Percentiles rank a stretch among this genome's conserved stretches.
Conservation (phyloP, 1,140 invertebrate species). For the Neodiprion pinetum region DNA sequence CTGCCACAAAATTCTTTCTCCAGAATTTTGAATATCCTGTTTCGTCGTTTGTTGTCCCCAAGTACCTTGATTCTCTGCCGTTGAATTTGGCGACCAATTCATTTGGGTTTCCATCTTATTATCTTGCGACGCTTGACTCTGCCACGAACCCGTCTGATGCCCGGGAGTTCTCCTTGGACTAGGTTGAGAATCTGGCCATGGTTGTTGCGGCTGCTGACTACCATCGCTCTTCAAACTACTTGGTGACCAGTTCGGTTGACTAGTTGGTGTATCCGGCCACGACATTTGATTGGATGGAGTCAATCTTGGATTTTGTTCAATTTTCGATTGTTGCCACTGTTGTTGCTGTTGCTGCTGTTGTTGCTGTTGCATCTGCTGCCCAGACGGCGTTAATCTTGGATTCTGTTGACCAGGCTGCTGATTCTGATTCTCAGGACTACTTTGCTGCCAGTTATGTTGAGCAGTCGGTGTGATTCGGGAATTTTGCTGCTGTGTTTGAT, state of each 20-base stretch:
- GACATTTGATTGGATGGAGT: constrained; percentile 60
- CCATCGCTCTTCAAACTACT: constrained; percentile 59
- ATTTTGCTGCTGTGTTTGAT: constrained; percentile 42
- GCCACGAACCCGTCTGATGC: constrained; percentile 50
- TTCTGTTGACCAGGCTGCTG: constrained; percentile 48
- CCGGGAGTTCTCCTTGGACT: constrained; percentile 52
- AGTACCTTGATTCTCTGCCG: constrained; percentile 47
- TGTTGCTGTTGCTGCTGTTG: constrained; percentile 40
- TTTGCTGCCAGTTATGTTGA: constrained; percentile 52
- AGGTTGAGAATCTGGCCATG: constrained; percentile 55
- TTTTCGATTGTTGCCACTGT: constrained; percentile 46
- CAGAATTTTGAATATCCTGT: constrained; percentile 58
- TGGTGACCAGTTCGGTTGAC: constrained; percentile 62
- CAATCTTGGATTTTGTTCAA: constrained; percentile 55
- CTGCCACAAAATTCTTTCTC: constrained; percentile 56
- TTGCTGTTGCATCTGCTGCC: constrained; percentile 38
- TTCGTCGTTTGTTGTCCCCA: constrained; percentile 56
- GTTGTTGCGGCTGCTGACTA: constrained; percentile 54
- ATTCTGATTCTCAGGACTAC: constrained; percentile 46
- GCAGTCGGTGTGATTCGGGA: constrained; percentile 45
- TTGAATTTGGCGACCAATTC: constrained; percentile 55
- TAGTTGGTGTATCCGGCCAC: constrained; percentile 61
- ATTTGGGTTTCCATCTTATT: constrained; percentile 54
- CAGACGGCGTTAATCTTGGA: constrained; percentile 52
- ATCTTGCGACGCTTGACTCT: constrained; percentile 47